These are phyloP conservation scores for Taurulus bubalis DNA, from an alignment of 2,113 vertebrate species.

Conservation along the genomic window DNA sequence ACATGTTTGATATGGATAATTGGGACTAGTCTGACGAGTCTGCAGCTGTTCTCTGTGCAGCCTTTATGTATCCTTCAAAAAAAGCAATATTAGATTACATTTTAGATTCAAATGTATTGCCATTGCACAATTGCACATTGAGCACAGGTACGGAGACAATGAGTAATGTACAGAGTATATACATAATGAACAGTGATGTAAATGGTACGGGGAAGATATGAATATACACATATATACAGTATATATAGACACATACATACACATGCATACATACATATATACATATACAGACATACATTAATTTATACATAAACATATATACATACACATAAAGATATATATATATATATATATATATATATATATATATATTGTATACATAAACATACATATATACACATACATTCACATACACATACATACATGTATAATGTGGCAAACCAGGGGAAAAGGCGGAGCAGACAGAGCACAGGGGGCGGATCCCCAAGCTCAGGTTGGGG, in stretches of 20 bases:
- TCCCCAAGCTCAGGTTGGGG: no score
- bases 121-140: neutral
- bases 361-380: no score
- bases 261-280: neutral
- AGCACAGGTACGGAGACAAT: neutral
- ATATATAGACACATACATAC: no score
- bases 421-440: no score
- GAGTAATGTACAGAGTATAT: neutral
- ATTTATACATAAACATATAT: neutral
- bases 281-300: no score
- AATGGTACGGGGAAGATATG: neutral
- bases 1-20: neutral
- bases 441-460: no score
- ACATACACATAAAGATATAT: neutral
- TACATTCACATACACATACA: no score
- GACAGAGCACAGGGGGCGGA: no score
- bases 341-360: neutral
- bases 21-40: neutral
- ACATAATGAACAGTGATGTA: neutral
- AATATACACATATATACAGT: neutral
- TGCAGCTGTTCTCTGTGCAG: neutral
- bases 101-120: neutral
- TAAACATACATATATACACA: no score
- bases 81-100: neutral
- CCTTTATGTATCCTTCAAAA: neutral